Conservation (phyloP, 1,140 invertebrate genomes). For the Lucilia cuprina region DNA sequence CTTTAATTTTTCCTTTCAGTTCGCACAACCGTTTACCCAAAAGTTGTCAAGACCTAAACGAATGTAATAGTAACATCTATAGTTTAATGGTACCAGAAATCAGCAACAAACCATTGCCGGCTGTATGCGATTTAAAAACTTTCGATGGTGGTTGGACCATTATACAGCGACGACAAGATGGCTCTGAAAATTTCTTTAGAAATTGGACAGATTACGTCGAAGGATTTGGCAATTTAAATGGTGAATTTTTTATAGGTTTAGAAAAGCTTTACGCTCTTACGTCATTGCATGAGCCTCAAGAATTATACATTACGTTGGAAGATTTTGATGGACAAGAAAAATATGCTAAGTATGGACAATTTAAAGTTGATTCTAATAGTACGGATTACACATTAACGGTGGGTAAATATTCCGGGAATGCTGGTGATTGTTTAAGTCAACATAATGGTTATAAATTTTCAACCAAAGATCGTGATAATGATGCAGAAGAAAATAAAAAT, state of each 20-base stretch:
- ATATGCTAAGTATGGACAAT: slow-evolving; percentile 70
- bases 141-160: slow-evolving; percentile 68
- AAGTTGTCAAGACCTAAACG: too few species aligned
- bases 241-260: slow-evolving; percentile 72
- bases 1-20: too few species aligned
- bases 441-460: background rate
- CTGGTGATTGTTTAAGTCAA: background rate
- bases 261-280: slow-evolving; percentile 69
- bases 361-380: slow-evolving; percentile 65
- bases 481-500: background rate
- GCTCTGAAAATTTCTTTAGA: slow-evolving; percentile 64
- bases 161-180: slow-evolving; percentile 65
- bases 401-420: background rate
- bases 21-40: too few species aligned
- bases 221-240: slow-evolving; percentile 72
- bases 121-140: slow-evolving; percentile 50
- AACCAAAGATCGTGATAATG: background rate
- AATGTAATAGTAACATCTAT: too few species aligned
- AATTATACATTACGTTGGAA: slow-evolving; percentile 71
- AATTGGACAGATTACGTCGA: slow-evolving; percentile 71
- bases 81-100: too few species aligned
- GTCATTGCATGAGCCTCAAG: slow-evolving; percentile 66
- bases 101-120: too few species aligned
- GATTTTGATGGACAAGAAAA: slow-evolving; percentile 67
- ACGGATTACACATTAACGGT: background rate